Evolutionary conservation across 2,888 invertebrate genomes (phyloP), one percentile per base, ranked within the genome.

Genomic region (Psylliodes chrysocephalus): DNA sequence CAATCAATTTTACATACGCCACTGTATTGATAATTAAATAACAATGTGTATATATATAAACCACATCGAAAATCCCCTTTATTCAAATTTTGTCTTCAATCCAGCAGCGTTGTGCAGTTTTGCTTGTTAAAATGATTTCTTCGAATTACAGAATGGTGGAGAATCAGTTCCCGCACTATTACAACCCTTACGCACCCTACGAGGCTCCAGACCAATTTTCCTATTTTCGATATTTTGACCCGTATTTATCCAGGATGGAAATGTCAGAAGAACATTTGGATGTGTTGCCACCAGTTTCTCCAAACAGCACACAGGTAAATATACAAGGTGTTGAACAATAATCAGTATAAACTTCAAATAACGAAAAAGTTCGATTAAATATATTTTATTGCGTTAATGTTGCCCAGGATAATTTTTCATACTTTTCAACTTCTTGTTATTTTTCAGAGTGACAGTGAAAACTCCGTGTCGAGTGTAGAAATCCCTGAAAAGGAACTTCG

Each of bases 401-500:
- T n/a, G n/a, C n/a, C n/a, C n/a, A n/a, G n/a, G n/a, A n/a, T n/a
- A n/a, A n/a, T n/a, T n/a, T n/a, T n/a, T n/a, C n/a, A n/a, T n/a
- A n/a, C n/a, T n/a, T n/a, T n/a, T n/a, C n/a, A n/a, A n/a, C n/a
- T n/a, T n/a, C n/a, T 33, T 33, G 10, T 8, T 33, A 18, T 33
- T 28, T 10, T 15, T 8, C 8, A 88, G 87, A 85, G 86, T 56
- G 88, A 87, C 75, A 87, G 87, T 67, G 88, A 88, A 19, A 81
- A 80, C 62, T 82, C 83, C 0, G 82, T 86, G 62, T 88, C 87
- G 2, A 82, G 82, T 63, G 71, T 79, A 8, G 81, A 82, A 70
- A 69, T 79, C n/a, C 74, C 78, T 6, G 70, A 77, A 17, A 75
- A 74, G 68, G 73, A 73, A n/a, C 76, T 78, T 54, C 73, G 67